Evolutionary conservation across 1,140 invertebrate species (phyloP), one percentile per base, ranked within the genome.

Genomic region (Orius laevigatus): DNA sequence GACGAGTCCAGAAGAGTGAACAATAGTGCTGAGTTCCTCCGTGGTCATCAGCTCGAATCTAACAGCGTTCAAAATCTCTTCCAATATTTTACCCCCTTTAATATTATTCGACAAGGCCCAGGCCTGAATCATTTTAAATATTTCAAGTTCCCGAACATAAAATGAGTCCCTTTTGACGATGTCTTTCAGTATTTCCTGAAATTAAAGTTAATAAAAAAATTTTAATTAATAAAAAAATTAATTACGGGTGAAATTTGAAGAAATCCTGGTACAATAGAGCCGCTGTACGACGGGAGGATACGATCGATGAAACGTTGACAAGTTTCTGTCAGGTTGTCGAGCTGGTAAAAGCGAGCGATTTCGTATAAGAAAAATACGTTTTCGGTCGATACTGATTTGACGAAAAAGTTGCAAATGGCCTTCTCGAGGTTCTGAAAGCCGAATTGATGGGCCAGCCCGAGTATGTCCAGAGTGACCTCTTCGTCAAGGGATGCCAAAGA

Each of bases 301-400:
- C 76, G 75, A 64, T 98, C 93, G 63, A 94, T 81, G 64, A 84
- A 97, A 44, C 68, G 63, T 45, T 68, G 69, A 57, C 76, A 78
- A 12, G 76, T 74, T 54, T 71, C 65, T 48, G 70, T 73, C 15
- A 86, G 63, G 47, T 70, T 70, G 36, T 70, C 62, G 10, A 83
- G 63, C 49, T 72, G 70, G 65, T 79, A 91, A 53, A 84, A 66
- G 49, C 78, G 74, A 9, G 91, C 89, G 11, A 88, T 81, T 64
- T 96, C 90, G 58, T 93, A 82, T 55, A 97, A 89, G 4, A 83
- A 72, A 68, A 91, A 96, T 1, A 94, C 85, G 69, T 97, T 97
- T 57, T 75, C 73, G 40, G 87, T 73, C 42, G 79, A 81, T 12
- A 98, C 67, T 57, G 86, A 81, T 60, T 90, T 84, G 54, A 82